phyloP scores from a whole-genome alignment of 2,888 invertebrate species.

The Hyles lineata region DNA sequence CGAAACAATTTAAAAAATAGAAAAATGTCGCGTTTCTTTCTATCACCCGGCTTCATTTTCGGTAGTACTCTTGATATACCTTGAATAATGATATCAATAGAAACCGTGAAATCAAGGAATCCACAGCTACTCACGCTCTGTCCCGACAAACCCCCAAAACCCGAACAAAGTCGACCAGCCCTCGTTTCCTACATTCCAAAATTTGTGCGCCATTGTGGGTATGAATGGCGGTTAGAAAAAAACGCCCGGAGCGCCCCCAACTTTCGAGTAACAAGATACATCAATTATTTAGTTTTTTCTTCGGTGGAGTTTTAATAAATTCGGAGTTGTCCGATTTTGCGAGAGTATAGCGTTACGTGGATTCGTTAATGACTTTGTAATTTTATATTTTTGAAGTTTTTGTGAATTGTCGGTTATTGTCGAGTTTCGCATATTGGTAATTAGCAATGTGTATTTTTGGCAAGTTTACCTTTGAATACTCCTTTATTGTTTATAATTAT shows the following conservation, averaged over 20 bases:
- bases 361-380: slow-evolving; percentile 42
- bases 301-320: slow-evolving; percentile 27
- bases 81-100: no score
- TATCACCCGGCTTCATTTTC: no score
- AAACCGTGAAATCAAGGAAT: no score
- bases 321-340: slow-evolving; percentile 32
- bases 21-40: no score
- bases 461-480: no score
- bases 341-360: slow-evolving; percentile 40
- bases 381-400: slow-evolving; percentile 33
- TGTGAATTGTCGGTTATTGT: background rate
- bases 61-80: no score
- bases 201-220: slow-evolving; percentile 30
- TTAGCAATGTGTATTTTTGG: background rate
- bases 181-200: slow-evolving; percentile 17
- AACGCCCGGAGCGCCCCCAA: slow-evolving; percentile 35
- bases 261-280: slow-evolving; percentile 55
- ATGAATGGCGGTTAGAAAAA: slow-evolving; percentile 32
- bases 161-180: background rate
- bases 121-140: no score
- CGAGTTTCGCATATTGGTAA: background rate
- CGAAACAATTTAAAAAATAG: no score
- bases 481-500: no score
- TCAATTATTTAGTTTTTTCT: slow-evolving; percentile 50
- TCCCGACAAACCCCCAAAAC: background rate